Evolutionary conservation across 2,113 vertebrate genomes (phyloP), one percentile per base, ranked within the genome.

Genomic region (Caranx ignobilis): DNA sequence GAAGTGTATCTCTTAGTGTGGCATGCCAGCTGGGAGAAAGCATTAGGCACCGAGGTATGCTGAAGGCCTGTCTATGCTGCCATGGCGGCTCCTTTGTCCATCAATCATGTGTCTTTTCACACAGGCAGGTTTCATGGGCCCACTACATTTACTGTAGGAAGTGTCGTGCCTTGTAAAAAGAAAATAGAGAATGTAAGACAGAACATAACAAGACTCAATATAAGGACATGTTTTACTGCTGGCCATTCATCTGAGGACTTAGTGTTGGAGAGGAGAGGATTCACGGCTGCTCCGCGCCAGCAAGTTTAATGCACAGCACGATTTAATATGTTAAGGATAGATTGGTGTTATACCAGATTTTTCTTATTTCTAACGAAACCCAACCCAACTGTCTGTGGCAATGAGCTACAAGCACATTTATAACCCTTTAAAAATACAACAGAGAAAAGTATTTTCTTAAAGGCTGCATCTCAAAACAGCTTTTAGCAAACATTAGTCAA

Each of bases 1-100:
- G 86, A 92, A 89, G 90, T 73, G 80, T 91, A 91, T 90, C 87
- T 91, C 81, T 87, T 57, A 65, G 89, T 70, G 74, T 80, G 83
- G 82, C 71, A 77, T 61, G 81, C 81, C 90, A 83, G 84, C 76
- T 63, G 83, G 69, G 89, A 90, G 77, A 77, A 77, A 79, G 85
- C 90, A 87, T 90, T 86, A 85, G 74, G 81, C 80, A 69, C 55
- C 13, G 50, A 91, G 81, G 84, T 83, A 89, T 71, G 87, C 77
- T 82, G 71, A 85, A 85, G 81, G 66, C 78, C 85, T 60, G 79
- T 80, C 86, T 81, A 0, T 43, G 84, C 82, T 87, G 87, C 86
- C 86, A 82, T 57, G n/a, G 67, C 71, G 11, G 80, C 85, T 85
- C 60, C 66, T 82, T 77, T 83, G 84, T 85, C 86, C 82, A 88